Percentiles rank a stretch among this genome's conserved stretches.
Evolutionary conservation across 1,140 invertebrate genomes (phyloP).

Genomic region (Drosophila melanica): DNA sequence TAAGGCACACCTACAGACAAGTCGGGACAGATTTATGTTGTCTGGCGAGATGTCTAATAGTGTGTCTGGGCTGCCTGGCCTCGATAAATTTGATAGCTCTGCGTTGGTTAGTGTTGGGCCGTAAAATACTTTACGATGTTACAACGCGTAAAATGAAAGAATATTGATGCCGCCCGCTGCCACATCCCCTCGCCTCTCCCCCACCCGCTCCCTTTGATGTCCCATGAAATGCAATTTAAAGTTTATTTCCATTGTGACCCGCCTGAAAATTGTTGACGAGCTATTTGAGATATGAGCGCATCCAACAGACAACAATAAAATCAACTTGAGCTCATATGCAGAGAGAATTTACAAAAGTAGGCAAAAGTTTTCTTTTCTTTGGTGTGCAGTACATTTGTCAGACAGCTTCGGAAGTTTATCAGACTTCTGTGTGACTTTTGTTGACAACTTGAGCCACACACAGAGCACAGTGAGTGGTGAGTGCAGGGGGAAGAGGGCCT

Average conservation of each 20-base stretch:
- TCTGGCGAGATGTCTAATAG: slow-evolving; percentile 49
- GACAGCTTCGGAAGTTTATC: slow-evolving; percentile 73
- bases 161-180: neutral
- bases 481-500: neutral
- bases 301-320: slow-evolving; percentile 40
- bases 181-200: neutral
- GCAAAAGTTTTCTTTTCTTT: slow-evolving; percentile 39
- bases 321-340: slow-evolving; percentile 51
- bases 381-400: slow-evolving; percentile 50
- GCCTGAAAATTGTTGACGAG: slow-evolving; percentile 56
- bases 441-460: slow-evolving; percentile 67
- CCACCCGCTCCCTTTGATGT: neutral
- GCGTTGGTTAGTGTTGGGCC: slow-evolving; percentile 50
- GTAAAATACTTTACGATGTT: slow-evolving; percentile 70
- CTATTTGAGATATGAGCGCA: slow-evolving; percentile 41
- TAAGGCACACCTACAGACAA: slow-evolving; percentile 2
- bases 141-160: slow-evolving; percentile 44
- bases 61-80: slow-evolving; percentile 35
- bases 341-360: slow-evolving; percentile 50
- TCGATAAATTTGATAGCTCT: slow-evolving; percentile 62
- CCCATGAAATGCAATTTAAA: slow-evolving; percentile 67
- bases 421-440: slow-evolving; percentile 78
- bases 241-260: slow-evolving; percentile 54
- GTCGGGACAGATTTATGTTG: slow-evolving; percentile 65
- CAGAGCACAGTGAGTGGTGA: slow-evolving; percentile 8